Base-by-base conservation (phyloP, 2,888 invertebrate genomes). In the Aromia moschata region DNA sequence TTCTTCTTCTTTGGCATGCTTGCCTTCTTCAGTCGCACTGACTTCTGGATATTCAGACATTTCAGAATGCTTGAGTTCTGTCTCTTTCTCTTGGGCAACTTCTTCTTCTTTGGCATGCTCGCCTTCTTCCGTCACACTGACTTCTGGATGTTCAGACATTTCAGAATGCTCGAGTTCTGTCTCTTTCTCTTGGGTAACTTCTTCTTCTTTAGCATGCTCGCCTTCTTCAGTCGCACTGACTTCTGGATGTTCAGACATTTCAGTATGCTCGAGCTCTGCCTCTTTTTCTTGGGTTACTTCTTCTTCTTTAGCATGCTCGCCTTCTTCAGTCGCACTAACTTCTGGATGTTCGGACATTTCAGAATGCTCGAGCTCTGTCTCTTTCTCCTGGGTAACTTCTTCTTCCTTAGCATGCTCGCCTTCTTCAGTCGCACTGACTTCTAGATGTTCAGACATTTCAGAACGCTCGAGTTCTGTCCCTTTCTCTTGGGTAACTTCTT, bases 401-500 rank as follows among this genome's bases (percentile, higher is more conserved):
- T n/a, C n/a, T n/a, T n/a, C n/a, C n/a, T 16, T 2, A 14, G 17
- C 1, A 15, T 49, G 1, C 1, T n/a, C 33, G 3, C 4, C 36
- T 15, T 36, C 47, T 12, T 15, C 33, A 10, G 37, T 49, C n/a
- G n/a, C n/a, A n/a, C n/a, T n/a, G n/a, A n/a, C n/a, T 9, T 47
- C 17, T 17, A 17, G 16, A 1, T 11, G 17, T 15, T 47, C 36
- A 17, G 11, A 3, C 33, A 10, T 11, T 33, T 33, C n/a, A 11
- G 33, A 10, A 33, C 11, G 33, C 3, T 33, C 33, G n/a, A 2
- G n/a, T 33, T 33, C 33, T n/a, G 33, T 7, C n/a, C 3, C 11
- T 33, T 33, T 33, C 33, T 33, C 33, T 20, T 49, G 17, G 2
- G 18, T 38, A 11, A 18, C 14, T 11, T 36, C 18, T 14, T 30